Evolutionary conservation across 37 sponge, comb jelly and placozoan species (phyloP), one percentile per base, ranked within the genome.

Genomic region (Aplysina aerophoba): DNA sequence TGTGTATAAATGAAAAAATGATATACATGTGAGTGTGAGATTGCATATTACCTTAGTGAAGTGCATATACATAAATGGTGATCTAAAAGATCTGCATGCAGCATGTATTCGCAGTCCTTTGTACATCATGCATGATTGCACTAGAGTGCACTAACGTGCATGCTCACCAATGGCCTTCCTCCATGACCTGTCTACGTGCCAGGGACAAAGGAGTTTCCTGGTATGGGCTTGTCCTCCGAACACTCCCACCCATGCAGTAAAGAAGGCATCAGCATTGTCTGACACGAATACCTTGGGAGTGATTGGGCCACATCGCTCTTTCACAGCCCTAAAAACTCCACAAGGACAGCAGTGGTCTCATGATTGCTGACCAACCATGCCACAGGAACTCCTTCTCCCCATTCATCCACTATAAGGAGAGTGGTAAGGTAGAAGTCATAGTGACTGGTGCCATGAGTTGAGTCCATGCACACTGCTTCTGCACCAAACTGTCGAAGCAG

Each of bases 161-260:
- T n/a, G n/a, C n/a, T 58, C 59, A 58, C 59, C 59, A 58, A 58
- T 58, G 59, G 59, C 80, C 44, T 62, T 73, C 53, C 87, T 73
- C 87, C 91, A 90, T 64, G 87, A 81, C 36, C 78, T 82, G 84
- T 90, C 91, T 11, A 90, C 83, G 77, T 90, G 91, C 84, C 86
- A 90, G 22, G 59, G 65, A 73, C 87, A 90, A 30, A 85, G 61
- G 13, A 90, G 79, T 60, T 82, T 86, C 31, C 64, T 86, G 13
- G 87, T 88, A 4, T 78, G 17, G 28, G 39, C 57, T 16, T 69
- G 21, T 22, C 38, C 55, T 33, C 68, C 86, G 81, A 88, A 92
- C 3, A 80, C 62, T 22, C 39, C 61, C 19, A 82, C 77, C 92
- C 88, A 92, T 33, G 92, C 82, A 60, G 71, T 85, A 54, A 63